Conservation (phyloP, 2,797 vertebrate genomes). For the Erpetoichthys calabaricus region DNA sequence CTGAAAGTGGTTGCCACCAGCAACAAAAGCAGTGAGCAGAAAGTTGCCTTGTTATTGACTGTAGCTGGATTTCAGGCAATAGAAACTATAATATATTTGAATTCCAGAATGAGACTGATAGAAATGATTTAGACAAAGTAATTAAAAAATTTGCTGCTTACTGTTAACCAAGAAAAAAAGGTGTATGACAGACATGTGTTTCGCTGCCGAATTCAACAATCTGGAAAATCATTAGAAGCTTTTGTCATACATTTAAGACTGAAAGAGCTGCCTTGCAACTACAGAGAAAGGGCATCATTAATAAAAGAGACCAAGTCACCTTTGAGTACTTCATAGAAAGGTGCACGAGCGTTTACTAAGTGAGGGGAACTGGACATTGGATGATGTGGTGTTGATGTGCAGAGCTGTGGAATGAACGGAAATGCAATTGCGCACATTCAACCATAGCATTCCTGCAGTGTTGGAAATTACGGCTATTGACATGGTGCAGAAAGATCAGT, state of each 20-base stretch:
- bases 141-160: not conserved
- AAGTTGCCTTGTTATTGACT: not conserved
- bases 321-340: not conserved
- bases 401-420: not conserved
- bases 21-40: not conserved
- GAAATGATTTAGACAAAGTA: not conserved
- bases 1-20: not conserved
- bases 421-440: not conserved
- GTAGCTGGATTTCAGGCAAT: not conserved
- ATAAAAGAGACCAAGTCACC: not conserved
- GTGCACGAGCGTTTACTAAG: not conserved
- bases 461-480: not conserved
- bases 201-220: not conserved
- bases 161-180: not conserved
- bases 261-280: not conserved
- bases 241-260: not conserved
- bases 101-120: not conserved
- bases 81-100: not conserved
- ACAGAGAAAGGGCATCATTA: not conserved
- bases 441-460: not conserved
- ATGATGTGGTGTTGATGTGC: not conserved
- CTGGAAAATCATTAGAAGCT: not conserved
- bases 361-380: not conserved
- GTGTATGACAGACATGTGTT: not conserved
- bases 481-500: not conserved